Conservation (phyloP, 2,113 vertebrate species). For the Phaethornis superciliosus region DNA sequence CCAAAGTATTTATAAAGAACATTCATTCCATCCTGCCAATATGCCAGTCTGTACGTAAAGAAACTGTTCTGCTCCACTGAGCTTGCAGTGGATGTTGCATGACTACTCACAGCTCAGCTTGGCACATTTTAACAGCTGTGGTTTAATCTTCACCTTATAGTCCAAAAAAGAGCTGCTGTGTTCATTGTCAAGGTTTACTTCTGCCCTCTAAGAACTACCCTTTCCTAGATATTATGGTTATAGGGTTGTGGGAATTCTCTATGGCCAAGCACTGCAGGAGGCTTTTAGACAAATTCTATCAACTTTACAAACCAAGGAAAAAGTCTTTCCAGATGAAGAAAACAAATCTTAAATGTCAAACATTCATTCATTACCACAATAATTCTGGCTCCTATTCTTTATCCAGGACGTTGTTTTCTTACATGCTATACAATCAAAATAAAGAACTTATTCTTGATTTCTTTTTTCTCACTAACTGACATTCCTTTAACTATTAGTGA, state of each 20-base stretch:
- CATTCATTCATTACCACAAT: neutral
- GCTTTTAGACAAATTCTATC: neutral
- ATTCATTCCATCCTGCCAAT: neutral
- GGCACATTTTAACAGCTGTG: neutral
- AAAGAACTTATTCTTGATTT: neutral
- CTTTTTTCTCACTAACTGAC: neutral
- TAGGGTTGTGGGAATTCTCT: neutral
- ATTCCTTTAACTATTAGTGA: neutral
- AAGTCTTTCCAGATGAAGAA: neutral
- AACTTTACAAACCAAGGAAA: neutral
- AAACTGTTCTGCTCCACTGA: neutral
- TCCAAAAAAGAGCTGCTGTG: neutral
- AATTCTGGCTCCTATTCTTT: neutral
- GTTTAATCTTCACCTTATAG: neutral
- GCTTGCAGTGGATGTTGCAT: neutral
- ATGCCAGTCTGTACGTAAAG: neutral
- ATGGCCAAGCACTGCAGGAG: neutral
- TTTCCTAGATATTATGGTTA: neutral
- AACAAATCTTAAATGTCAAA: neutral
- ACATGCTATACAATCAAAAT: neutral
- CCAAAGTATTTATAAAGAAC: neutral
- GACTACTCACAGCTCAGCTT: neutral
- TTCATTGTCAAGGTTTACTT: neutral
- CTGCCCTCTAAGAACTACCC: neutral
- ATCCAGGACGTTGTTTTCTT: neutral